phyloP scores from a whole-genome alignment of 2,888 invertebrate genomes.

The Sisyra nigra region DNA sequence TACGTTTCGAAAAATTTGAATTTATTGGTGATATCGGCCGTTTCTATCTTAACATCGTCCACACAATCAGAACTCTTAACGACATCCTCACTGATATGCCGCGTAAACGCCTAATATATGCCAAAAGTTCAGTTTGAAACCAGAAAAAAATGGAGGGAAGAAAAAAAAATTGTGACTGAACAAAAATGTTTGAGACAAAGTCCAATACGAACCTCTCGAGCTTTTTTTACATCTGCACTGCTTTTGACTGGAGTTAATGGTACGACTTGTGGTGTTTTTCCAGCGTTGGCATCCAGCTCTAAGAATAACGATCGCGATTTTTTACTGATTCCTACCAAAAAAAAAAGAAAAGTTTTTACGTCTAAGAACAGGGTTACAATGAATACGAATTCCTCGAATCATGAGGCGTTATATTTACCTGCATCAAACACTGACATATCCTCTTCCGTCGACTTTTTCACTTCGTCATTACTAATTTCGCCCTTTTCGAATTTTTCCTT shows the following conservation, averaged over 20 bases:
- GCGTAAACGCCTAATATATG: slow-evolving; percentile 29
- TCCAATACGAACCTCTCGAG: no score
- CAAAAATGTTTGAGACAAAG: no score
- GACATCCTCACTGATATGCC: slow-evolving; percentile 46
- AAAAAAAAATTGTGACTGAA: background rate
- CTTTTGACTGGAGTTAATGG: slow-evolving; percentile 38
- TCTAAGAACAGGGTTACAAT: no score
- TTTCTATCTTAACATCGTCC: slow-evolving; percentile 64
- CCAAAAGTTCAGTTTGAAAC: slow-evolving; percentile 1
- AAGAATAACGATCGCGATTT: slow-evolving; percentile 74
- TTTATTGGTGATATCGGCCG: slow-evolving; percentile 67
- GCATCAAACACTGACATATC: slow-evolving; percentile 68
- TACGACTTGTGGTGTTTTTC: slow-evolving; percentile 42
- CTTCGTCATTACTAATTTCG: slow-evolving; percentile 43
- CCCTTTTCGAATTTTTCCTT: slow-evolving; percentile 74
- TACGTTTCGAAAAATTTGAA: slow-evolving; percentile 88
- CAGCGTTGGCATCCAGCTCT: slow-evolving; percentile 66
- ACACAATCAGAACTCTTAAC: slow-evolving; percentile 54
- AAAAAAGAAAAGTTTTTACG: slow-evolving; percentile 3
- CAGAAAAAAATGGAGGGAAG: background rate
- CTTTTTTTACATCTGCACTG: slow-evolving; percentile 30
- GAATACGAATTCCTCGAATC: no score
- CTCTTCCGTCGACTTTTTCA: slow-evolving; percentile 41
- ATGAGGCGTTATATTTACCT: no score
- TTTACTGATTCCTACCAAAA: slow-evolving; percentile 57